Base-by-base conservation (phyloP, 2,797 vertebrate genomes). In the Sylvilagus floridanus region DNA sequence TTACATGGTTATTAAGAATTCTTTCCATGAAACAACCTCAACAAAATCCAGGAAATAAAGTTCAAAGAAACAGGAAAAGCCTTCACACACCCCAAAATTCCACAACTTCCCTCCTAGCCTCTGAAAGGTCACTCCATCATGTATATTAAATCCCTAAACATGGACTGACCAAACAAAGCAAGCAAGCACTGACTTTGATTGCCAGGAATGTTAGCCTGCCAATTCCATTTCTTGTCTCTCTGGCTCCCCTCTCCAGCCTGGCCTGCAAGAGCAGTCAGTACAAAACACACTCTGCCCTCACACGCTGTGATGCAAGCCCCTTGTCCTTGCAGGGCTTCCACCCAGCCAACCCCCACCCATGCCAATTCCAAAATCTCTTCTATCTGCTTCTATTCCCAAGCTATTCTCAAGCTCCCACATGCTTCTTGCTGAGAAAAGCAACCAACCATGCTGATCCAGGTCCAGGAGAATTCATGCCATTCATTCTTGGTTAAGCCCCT, bases 31-130 rank as follows among this genome's bases (percentile, higher is more conserved):
- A 94, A 91, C 95, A 66, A 95, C 78, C 66, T 84, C 85, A 95
- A 87, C n/a, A 52, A 91, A 92, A 96, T 94, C 75, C 95, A 96
- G 97, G 94, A 97, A 97, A 91, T 84, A 76, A 92, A n/a, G 81
- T 94, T 94, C 81, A 97, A 96, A 96, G 96, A 94, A 97, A 96
- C 92, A 96, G 94, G 96, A 95, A 97, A 96, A 86, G 84, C 42
- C 54, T 77, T 95, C 75, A 92, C 90, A 96, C 93, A 82, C 94
- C 95, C 95, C 16, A 93, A 96, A 96, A 96, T 97, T 96, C 96
- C 96, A 93, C n/a, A 94, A 42, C 62, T 95, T 94, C 65, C 83
- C 85, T 86, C 88, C 28, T 14, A 82, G 50, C 22, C 30, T 26
- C 87, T 30, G 17, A 78, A 97, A 95, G 83, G 86, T 92, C 86